Conservation (phyloP, 2,113 vertebrate genomes). For the Ardeotis arabs region DNA sequence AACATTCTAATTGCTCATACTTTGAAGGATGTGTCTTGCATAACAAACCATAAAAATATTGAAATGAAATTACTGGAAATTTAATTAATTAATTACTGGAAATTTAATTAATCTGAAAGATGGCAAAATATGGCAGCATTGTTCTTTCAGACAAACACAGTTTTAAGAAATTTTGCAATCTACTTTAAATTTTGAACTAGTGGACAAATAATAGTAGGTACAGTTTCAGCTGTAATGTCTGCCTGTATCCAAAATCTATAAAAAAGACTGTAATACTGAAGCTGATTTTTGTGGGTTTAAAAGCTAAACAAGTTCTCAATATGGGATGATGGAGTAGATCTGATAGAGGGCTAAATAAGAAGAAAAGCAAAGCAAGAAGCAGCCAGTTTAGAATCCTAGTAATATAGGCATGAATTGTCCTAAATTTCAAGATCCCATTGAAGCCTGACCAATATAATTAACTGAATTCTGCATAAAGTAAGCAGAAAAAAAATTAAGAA, state of each 20-base stretch:
- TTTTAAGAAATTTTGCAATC: neutral
- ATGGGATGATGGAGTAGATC: neutral
- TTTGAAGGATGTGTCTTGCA: neutral
- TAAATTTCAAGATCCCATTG: neutral
- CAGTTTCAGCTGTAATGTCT: neutral
- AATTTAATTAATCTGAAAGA: neutral
- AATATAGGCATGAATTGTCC: neutral
- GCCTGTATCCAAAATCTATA: neutral
- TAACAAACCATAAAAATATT: neutral
- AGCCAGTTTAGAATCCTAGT: neutral
- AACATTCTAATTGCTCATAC: neutral
- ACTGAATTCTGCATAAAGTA: neutral
- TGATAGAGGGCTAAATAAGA: neutral
- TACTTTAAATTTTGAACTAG: neutral
- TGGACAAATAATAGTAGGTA: neutral
- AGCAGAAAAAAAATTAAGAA: neutral
- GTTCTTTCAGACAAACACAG: neutral
- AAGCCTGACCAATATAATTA: neutral
- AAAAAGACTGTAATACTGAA: neutral
- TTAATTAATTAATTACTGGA: neutral
- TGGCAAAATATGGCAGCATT: neutral
- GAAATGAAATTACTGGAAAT: neutral
- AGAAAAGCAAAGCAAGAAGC: neutral
- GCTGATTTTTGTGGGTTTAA: neutral
- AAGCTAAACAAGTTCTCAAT: neutral